Evolutionary conservation across 2,113 vertebrate genomes (phyloP), one percentile per base, ranked within the genome.

Genomic region (Pelmatolapia mariae): DNA sequence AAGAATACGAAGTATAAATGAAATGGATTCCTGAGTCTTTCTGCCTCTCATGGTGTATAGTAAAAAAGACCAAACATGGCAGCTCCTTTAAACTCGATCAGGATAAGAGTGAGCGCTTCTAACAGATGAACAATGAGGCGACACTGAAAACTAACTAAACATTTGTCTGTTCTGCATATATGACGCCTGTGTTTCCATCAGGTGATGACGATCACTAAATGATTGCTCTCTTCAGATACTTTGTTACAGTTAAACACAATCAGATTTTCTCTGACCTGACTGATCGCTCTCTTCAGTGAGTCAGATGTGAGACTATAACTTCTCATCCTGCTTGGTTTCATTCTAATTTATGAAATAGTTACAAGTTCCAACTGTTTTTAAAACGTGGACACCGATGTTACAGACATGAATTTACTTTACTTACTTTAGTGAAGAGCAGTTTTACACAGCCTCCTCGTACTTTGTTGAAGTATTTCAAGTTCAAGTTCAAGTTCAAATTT

Each of bases 11-110:
- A 52, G 50, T 18, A 52, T 19, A 22, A n/a, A 53, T 53, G 19
- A 10, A 53, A 53, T 0, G 10, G 19, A 22, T 56, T 24, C 6
- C 53, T 7, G 22, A 56, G 10, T 56, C 53, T 24, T 1, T 4
- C 53, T 24, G 53, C n/a, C n/a, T 12, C 10, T 22, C 22, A 2
- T 7, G 53, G 10, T 7, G 10, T 19, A 2, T 7, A 8, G 16
- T 53, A 6, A 22, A 6, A 5, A 13, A 22, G 11, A 11, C 6
- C 53, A 24, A 12, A 56, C 53, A 56, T 12, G 22, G n/a, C n/a
- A 56, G 10, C 53, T 56, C n/a, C 22, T 56, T 53, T n/a, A 53
- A 53, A 53, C 53, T 11, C 53, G 1, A 24, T 24, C 6, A 7
- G 53, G 53, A 54, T 54, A 24, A 54, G n/a, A 22, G n/a, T 12